These are phyloP conservation scores for Lampropteryx suffumata DNA, from an alignment of 2,888 invertebrate genomes.

Conservation along the genomic window DNA sequence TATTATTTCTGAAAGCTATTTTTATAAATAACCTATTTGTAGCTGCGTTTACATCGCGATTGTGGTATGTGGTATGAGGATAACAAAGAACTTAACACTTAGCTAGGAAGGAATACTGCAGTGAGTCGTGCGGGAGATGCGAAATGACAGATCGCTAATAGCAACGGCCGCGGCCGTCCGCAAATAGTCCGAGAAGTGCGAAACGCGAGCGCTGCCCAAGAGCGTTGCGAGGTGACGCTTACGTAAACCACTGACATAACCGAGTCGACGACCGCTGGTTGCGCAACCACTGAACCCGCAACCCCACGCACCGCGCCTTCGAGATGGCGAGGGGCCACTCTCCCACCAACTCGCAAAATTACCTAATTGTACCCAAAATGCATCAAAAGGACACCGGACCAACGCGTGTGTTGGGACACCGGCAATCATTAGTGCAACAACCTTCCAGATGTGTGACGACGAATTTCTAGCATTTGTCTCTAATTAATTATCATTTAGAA, in stretches of 20 bases:
- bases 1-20: constrained; percentile 2
- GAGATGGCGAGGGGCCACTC: constrained; percentile 55
- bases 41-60: background rate
- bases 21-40: no score
- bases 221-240: constrained; percentile 78
- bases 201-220: constrained; percentile 72
- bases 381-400: constrained; percentile 75
- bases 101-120: constrained; percentile 49
- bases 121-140: constrained; percentile 48
- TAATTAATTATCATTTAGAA: constrained; percentile 53
- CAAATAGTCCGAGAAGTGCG: constrained; percentile 77
- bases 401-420: constrained; percentile 69
- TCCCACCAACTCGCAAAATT: constrained; percentile 65
- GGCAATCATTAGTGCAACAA: constrained; percentile 71
- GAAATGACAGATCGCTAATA: constrained; percentile 59
- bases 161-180: constrained; percentile 50
- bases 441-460: constrained; percentile 64
- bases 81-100: constrained; percentile 49
- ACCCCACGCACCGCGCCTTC: constrained; percentile 69
- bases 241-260: constrained; percentile 81
- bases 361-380: constrained; percentile 78
- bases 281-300: constrained; percentile 78
- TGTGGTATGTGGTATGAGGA: constrained; percentile 17
- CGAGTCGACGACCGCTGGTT: constrained; percentile 81
- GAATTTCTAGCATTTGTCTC: constrained; percentile 49